Base-by-base conservation (phyloP, 2,797 vertebrate genomes). In the Pseudotriccus pelzelni region DNA sequence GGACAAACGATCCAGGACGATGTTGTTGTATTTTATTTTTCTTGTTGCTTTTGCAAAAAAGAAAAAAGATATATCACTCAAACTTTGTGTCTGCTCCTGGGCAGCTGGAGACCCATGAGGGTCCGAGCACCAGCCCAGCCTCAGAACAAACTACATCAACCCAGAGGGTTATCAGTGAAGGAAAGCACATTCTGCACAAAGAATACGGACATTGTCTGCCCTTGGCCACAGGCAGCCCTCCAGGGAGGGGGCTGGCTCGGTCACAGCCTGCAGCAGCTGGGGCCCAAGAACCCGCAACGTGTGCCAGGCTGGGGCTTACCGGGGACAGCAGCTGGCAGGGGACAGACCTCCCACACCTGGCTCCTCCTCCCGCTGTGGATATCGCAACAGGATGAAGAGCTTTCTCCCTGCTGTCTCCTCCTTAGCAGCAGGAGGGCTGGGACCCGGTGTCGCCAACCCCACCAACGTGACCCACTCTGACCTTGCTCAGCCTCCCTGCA, bases 231-330 rank as follows among this genome's bases (percentile, higher is more conserved):
- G 47, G 39, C 53, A 77, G 50, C 39, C 49, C 75, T 73, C 56
- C 0, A 3, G 49, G 44, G 46, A 86, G 24, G 7, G 9, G 70
- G 80, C 69, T 92, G 84, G 92, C 81, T 90, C 27, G 0, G 34
- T 72, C 13, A 3, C 87, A 88, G 82, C 84, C 44, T 49, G 37
- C 82, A 93, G 85, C 90, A 89, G 79, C 96, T 93, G 64, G 41
- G 69, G 30, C 68, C 37, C 53, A 73, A 56, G 58, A 79, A 16
- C 53, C 21, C 5, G 4, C 24, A 7, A 43, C 3, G 1, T 21
- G n/a, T 84, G 84, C 93, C 93, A 93, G 86, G 46, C 74, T 60
- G 74, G 46, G 87, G 87, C 79, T 96, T 84, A 79, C 9, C 1
- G 3, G 76, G 94, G 87, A 47, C 36, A 21, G 69, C 89, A 96